Base-by-base conservation (phyloP, 1,140 invertebrate species). In the Ceratoteleas bidentatus region DNA sequence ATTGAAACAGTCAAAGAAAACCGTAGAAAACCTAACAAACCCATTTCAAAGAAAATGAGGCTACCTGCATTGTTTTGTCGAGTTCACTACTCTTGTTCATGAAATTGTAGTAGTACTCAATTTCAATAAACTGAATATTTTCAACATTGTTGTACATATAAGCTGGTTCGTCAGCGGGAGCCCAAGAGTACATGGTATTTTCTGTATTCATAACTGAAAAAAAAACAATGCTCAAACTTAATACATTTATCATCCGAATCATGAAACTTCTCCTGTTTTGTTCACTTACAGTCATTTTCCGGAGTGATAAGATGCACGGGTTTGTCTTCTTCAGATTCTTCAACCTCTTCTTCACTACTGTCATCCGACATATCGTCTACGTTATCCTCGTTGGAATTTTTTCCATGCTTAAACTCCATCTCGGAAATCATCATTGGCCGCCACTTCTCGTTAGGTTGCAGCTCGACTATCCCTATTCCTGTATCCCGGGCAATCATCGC, bases 91-190 rank as follows among this genome's bases (percentile, higher is more conserved):
- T 8, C 52, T 49, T 16, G 13, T 40, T 58, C 53, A 94, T 92
- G 85, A 95, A 95, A 43, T 93, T 89, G 64, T 93, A 92, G 87
- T 94, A 96, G 85, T 94, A 94, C 52, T 94, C 92, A 1, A 96
- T 91, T 83, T 96, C 95, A 73, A 96, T 92, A 0, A 94, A 78
- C 16, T 93, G 94, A 0, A 93, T 89, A 0, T 90, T 84, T 14
- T 94, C 91, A 0, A 94, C 84, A 65, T 94, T 92, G 50, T 93
- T 90, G 6, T 93, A 91, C 2, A 96, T 91, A 86, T 96, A 94
- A 0, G 93, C 83, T 0, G 95, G 95, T 84, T 96, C 95, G 47
- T 93, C 88, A 15, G 92, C 90, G 13, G 88, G 86, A 33, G 87
- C 84, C 94, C 94, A 94, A 0, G 90, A 86, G 81, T 92, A 93